Conservation (phyloP, 2,888 invertebrate genomes). For the Cephus sareptanus region DNA sequence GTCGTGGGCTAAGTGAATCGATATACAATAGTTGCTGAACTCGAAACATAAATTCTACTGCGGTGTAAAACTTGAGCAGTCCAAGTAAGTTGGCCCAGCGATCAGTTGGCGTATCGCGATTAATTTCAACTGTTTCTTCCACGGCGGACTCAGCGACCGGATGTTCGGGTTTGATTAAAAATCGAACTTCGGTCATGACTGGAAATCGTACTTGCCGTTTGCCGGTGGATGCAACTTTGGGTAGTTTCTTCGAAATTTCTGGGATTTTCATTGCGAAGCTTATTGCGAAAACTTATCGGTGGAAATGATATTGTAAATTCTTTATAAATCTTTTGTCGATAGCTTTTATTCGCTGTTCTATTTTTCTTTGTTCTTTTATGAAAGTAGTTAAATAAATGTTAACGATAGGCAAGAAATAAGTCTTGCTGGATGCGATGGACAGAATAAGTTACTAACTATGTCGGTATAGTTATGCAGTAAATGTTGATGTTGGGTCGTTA, state of each 20-base stretch:
- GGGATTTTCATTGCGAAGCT: neutral
- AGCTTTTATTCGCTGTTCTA: neutral
- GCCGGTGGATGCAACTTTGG: neutral
- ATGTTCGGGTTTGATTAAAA: neutral
- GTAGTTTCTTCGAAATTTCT: neutral
- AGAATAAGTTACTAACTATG: constrained; percentile 16
- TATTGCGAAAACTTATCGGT: neutral
- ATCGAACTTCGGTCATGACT: neutral
- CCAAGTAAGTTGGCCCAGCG: neutral
- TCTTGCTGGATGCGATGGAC: neutral
- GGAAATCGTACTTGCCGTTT: neutral
- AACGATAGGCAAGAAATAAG: neutral
- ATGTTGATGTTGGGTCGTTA: neutral
- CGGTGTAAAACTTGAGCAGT: constrained; percentile 9
- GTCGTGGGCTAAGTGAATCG: constrained; percentile 17
- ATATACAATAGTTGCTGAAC: constrained; percentile 36
- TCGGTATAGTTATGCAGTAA: neutral
- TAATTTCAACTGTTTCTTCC: constrained; percentile 7
- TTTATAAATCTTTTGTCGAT: neutral
- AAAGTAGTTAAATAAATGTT: constrained; percentile 7
- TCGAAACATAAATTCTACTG: constrained; percentile 34
- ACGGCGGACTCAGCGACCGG: neutral
- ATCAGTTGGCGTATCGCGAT: constrained; percentile 4
- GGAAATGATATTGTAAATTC: neutral
- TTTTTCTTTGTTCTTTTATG: neutral